Conservation (phyloP, 2,888 invertebrate genomes). For the Caenorhabditis sinica region DNA sequence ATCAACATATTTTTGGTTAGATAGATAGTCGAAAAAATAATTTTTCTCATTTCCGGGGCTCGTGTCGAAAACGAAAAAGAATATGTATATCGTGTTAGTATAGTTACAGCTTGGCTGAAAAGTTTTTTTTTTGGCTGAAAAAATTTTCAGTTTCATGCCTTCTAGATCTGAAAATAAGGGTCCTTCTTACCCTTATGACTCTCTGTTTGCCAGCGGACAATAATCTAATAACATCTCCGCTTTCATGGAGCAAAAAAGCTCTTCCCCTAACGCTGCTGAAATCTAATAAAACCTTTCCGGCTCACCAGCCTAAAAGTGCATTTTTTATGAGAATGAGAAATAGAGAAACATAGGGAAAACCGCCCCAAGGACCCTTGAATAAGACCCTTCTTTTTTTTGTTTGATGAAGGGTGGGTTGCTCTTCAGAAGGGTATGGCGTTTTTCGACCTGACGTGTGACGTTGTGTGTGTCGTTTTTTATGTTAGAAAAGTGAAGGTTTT, state of each 20-base stretch:
- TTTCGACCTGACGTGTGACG: background rate
- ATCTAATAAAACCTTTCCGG: constrained; percentile 51
- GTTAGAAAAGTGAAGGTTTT: no score
- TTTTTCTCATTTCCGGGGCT: background rate
- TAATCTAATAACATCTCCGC: constrained; percentile 6
- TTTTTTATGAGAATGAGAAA: constrained; percentile 30
- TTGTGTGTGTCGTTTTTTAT: background rate
- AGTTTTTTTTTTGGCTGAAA: no score
- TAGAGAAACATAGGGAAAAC: background rate
- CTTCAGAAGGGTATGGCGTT: background rate
- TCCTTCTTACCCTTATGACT: no score
- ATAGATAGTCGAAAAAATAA: background rate
- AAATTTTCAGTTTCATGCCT: no score
- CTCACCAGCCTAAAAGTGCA: constrained; percentile 6
- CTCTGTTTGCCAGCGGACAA: background rate
- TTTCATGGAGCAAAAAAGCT: constrained; percentile 4
- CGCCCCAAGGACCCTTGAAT: background rate
- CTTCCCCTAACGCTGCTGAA: background rate
- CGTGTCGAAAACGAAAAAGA: background rate
- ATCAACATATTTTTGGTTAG: constrained; percentile 37
- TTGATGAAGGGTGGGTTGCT: constrained; percentile 24
- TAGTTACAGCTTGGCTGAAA: no score
- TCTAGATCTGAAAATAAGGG: no score
- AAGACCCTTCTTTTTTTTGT: constrained; percentile 5
- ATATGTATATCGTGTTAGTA: background rate